These are phyloP conservation scores for Heliconius hortense DNA, from an alignment of 2,888 invertebrate species.

Conservation along the genomic window DNA sequence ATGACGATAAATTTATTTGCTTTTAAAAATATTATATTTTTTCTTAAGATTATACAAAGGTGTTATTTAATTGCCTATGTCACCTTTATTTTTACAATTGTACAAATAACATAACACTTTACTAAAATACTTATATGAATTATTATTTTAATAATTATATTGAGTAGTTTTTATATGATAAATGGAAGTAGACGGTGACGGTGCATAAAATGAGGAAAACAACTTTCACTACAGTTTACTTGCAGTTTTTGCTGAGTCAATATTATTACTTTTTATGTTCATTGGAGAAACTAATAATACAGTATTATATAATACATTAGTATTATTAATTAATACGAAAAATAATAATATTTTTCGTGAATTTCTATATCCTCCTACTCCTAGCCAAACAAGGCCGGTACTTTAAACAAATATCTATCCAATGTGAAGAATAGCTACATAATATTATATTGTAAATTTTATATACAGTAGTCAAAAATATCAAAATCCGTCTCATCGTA, in stretches of 20 bases:
- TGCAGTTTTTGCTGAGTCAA: conserved; percentile 22
- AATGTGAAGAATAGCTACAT: too few species aligned
- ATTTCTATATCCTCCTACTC: too few species aligned
- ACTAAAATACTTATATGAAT: neutral
- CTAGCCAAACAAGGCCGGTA: too few species aligned
- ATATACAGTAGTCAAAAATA: too few species aligned
- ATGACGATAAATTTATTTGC: too few species aligned
- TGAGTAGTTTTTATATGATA: neutral
- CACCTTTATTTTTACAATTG: neutral
- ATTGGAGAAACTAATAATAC: neutral
- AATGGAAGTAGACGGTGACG: neutral
- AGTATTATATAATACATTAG: neutral
- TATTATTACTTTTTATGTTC: conserved; percentile 9
- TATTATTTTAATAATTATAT: neutral
- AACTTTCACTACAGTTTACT: conserved; percentile 13
- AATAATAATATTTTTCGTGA: too few species aligned
- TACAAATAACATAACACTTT: neutral
- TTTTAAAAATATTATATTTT: too few species aligned
- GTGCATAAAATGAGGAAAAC: conserved; percentile 15
- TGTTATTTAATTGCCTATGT: neutral
- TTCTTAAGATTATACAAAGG: too few species aligned
- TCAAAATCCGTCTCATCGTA: too few species aligned
- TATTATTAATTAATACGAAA: neutral
- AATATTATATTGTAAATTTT: too few species aligned
- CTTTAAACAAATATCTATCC: too few species aligned